Evolutionary conservation across 2,113 vertebrate species (phyloP).

Genomic region (Gallinago jamesoni): DNA sequence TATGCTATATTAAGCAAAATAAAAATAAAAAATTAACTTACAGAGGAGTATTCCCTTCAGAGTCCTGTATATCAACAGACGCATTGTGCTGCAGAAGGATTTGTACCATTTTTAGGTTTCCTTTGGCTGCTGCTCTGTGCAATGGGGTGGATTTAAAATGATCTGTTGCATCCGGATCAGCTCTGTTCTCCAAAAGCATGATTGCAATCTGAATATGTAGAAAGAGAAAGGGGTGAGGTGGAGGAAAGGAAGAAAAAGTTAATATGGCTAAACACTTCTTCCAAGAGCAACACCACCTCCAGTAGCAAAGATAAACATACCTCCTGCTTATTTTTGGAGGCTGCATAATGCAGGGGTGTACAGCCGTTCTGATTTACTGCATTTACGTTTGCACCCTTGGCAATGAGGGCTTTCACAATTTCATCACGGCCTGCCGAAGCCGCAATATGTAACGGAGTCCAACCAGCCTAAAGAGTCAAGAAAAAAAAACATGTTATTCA

Average conservation of each 20-base stretch:
- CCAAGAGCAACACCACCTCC: background rate
- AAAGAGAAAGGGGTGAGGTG: background rate
- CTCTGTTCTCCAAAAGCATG: slow-evolving; percentile 89
- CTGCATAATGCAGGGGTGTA: slow-evolving; percentile 93
- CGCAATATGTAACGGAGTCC: slow-evolving; percentile 95
- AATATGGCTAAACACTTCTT: background rate
- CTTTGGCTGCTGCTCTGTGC: slow-evolving; percentile 92
- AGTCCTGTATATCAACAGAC: slow-evolving; percentile 92
- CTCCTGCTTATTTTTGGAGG: slow-evolving; percentile 94
- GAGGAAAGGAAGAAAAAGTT: background rate
- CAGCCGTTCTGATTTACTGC: slow-evolving; percentile 93
- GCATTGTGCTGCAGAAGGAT: slow-evolving; percentile 92
- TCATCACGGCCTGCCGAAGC: slow-evolving; percentile 93
- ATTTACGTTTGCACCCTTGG: slow-evolving; percentile 89
- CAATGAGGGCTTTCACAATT: slow-evolving; percentile 87
- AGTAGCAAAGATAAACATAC: slow-evolving; percentile 50
- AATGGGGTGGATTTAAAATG: slow-evolving; percentile 90
- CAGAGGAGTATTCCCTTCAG: slow-evolving; percentile 95
- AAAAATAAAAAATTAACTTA: slow-evolving; percentile 74
- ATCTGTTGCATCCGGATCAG: slow-evolving; percentile 89
- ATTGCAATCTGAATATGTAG: slow-evolving; percentile 82
- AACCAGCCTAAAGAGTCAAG: slow-evolving; percentile 78
- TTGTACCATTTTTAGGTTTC: slow-evolving; percentile 90
- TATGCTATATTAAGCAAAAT: background rate
- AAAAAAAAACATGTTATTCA: background rate